Base-by-base conservation (phyloP, 2,113 vertebrate species). In the Sapayoa aenigma region DNA sequence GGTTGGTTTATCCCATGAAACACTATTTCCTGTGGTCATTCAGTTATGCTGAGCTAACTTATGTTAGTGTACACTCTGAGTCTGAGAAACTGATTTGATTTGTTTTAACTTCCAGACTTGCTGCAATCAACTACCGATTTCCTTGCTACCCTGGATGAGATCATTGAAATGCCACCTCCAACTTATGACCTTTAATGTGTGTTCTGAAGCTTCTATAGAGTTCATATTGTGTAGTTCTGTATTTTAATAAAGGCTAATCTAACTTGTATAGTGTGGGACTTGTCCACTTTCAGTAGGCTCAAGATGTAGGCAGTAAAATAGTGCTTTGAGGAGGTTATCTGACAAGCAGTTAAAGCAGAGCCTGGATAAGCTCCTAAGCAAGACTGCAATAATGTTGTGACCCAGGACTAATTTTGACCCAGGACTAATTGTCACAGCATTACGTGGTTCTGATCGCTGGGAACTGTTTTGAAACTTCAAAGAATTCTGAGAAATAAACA, bases 101-200 rank as follows among this genome's bases (percentile, higher is more conserved):
- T 78, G 2, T 87, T 83, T 91, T 81, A 15, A 86, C 31, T 97
- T 96, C 53, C 93, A 98, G 98, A 89, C 87, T 55, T 75, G 24
- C 67, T 97, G 25, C 96, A 89, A 47, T 97, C 97, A 77, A 95
- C 96, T 81, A 52, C 95, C 69, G 97, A 97, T 47, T 90, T 97
- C 41, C 95, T 98, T 65, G 94, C 97, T 22, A 89, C 96, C 21
- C 81, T 98, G 95, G 97, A 98, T 97, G 95, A 98, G 55, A 94
- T 96, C 47, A 94, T 97, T 89, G 97, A 98, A 68, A 87, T 98
- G 94, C 97, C 97, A 37, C 94, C 97, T 88, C 87, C 83, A 28
- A 94, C 85, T 79, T 94, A 89, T 76, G 91, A 95, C 55, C 49
- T 79, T 91, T 97, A 95, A 92, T 83, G 30, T 35, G 14, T 68